These are phyloP conservation scores for Sebastes iracundus DNA, from an alignment of 2,797 vertebrate species.

Conservation along the genomic window DNA sequence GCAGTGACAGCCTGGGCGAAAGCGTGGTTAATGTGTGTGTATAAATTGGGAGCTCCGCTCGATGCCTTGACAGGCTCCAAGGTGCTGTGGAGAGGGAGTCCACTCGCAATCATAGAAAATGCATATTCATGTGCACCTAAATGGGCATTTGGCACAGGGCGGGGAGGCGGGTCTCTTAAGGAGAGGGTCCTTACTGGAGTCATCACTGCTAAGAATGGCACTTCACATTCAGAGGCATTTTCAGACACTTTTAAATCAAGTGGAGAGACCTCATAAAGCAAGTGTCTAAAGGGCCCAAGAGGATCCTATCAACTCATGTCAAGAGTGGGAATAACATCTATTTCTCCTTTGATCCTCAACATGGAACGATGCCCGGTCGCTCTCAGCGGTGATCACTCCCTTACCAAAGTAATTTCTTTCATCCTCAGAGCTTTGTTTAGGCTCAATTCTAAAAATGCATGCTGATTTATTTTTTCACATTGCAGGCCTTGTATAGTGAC, in stretches of 20 bases:
- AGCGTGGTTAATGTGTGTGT: conserved; percentile 68
- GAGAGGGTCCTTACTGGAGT: conserved; percentile 33
- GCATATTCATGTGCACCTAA: conserved; percentile 65
- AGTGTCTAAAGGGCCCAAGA: conserved; percentile 46
- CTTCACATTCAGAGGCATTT: conserved; percentile 50
- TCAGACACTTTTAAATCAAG: conserved; percentile 51
- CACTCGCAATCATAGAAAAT: conserved; percentile 51
- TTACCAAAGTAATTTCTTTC: neutral
- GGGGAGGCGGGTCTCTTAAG: conserved; percentile 24
- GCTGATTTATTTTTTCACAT: conserved; percentile 13
- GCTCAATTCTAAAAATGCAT: conserved; percentile 40
- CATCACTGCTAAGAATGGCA: conserved; percentile 23
- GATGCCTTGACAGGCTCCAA: conserved; percentile 25
- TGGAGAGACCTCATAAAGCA: conserved; percentile 50
- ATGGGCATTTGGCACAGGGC: conserved; percentile 47
- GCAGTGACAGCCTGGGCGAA: conserved; percentile 59
- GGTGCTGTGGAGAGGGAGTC: conserved; percentile 28
- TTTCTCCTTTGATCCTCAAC: conserved; percentile 39
- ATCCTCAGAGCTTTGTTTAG: conserved; percentile 18
- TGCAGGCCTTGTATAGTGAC: conserved; percentile 24
- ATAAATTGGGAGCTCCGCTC: conserved; percentile 47
- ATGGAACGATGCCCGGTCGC: conserved; percentile 7
- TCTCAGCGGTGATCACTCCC: conserved; percentile 34
- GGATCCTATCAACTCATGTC: conserved; percentile 42
- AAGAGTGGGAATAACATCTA: conserved; percentile 35